A percentile compares a stretch with the other conserved stretches of the same genome.
These are phyloP conservation scores for Gallirallus australis DNA, from an alignment of 2,797 vertebrate genomes.

Conservation along the genomic window DNA sequence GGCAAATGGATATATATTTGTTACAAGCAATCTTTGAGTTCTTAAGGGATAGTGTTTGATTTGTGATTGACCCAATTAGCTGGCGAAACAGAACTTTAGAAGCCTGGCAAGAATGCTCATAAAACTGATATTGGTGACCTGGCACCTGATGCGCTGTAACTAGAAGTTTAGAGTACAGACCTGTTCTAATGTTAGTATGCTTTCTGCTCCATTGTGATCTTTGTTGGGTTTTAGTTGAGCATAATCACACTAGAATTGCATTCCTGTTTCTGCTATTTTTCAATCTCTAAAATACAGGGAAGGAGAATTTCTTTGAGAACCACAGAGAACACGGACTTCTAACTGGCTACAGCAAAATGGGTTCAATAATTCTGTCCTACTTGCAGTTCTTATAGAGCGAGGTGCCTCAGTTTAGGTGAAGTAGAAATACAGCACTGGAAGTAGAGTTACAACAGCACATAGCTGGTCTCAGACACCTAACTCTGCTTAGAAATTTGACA, in stretches of 20 bases:
- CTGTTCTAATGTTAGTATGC: neutral
- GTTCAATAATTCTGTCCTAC: neutral
- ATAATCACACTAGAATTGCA: rapidly evolving
- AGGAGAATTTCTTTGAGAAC: neutral
- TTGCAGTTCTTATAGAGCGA: neutral
- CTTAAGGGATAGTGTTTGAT: neutral
- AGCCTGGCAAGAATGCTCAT: neutral
- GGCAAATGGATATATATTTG: neutral
- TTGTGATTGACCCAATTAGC: neutral
- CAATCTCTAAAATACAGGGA: neutral
- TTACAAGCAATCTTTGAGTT: neutral
- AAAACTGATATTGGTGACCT: neutral
- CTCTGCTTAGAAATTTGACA: neutral
- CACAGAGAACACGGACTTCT: neutral
- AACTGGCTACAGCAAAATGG: neutral
- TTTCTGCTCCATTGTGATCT: neutral
- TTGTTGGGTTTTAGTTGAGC: neutral
- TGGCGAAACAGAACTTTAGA: neutral
- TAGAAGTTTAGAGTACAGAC: neutral
- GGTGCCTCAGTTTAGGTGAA: neutral
- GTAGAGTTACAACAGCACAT: neutral
- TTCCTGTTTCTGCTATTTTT: neutral
- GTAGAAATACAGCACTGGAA: neutral
- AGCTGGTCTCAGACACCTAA: neutral
- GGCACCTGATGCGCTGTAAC: neutral